phyloP scores from a whole-genome alignment of 2,888 invertebrate genomes.

The Dinocampus coccinellae region DNA sequence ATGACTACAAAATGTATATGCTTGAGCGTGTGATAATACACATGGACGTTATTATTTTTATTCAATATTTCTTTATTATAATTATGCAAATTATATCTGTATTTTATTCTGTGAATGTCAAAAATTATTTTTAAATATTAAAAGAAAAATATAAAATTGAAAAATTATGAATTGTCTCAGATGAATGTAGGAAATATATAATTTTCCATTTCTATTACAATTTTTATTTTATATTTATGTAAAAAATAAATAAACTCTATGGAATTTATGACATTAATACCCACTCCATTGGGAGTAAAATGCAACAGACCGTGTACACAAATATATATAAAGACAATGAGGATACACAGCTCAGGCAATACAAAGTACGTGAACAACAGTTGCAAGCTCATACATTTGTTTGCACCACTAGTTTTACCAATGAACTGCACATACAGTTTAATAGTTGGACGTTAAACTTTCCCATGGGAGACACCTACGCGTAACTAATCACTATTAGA shows the following conservation, averaged over 20 bases:
- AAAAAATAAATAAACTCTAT: constrained; percentile 5
- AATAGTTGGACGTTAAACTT: constrained; percentile 45
- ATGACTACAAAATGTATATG: too few species aligned
- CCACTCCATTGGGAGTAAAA: constrained; percentile 25
- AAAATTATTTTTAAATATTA: too few species aligned
- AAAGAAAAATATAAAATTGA: too few species aligned
- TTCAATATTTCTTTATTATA: too few species aligned
- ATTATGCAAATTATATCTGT: too few species aligned
- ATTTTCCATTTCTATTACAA: too few species aligned
- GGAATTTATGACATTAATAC: constrained; percentile 32
- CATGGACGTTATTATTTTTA: too few species aligned
- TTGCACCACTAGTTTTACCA: constrained; percentile 27
- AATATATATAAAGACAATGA: not conserved
- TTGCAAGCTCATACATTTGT: constrained; percentile 24
- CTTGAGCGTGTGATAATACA: too few species aligned
- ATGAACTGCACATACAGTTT: constrained; percentile 41
- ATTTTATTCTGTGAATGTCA: too few species aligned
- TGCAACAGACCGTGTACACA: constrained; percentile 1
- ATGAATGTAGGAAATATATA: too few species aligned
- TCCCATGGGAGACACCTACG: constrained; percentile 32
- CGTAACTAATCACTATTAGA: constrained; percentile 24
- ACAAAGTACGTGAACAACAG: constrained; percentile 19
- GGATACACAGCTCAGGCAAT: constrained; percentile 7
- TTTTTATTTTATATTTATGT: too few species aligned
- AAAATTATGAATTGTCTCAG: too few species aligned